phyloP scores from a whole-genome alignment of 2,888 invertebrate species.

The Ceriagrion tenellum region DNA sequence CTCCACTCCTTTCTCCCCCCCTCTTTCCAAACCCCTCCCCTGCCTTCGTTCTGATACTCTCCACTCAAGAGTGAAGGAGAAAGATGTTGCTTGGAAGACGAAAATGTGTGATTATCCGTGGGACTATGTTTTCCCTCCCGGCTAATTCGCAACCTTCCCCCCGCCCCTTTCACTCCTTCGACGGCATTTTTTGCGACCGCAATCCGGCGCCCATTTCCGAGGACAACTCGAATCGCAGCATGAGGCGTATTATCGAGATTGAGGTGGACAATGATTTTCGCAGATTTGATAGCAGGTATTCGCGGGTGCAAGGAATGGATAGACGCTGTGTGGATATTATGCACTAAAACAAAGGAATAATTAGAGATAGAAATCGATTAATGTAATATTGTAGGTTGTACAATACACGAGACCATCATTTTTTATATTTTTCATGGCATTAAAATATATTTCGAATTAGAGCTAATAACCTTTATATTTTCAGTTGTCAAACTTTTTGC shows the following conservation, averaged over 20 bases:
- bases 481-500: too few species aligned
- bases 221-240: neutral
- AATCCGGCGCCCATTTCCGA: neutral
- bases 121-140: neutral
- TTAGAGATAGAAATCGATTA: too few species aligned
- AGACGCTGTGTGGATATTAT: neutral
- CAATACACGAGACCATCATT: too few species aligned
- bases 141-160: neutral
- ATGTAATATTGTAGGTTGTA: too few species aligned
- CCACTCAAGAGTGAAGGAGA: neutral
- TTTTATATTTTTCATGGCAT: too few species aligned
- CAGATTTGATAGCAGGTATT: neutral
- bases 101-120: conserved; percentile 37
- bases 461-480: too few species aligned
- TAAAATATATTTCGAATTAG: too few species aligned
- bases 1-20: too few species aligned
- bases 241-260: neutral
- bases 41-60: neutral
- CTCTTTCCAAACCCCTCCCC: too few species aligned
- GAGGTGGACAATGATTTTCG: neutral
- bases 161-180: neutral
- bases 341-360: neutral
- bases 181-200: conserved; percentile 24
- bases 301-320: neutral
- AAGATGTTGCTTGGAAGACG: neutral